Conservation (phyloP, 2,888 invertebrate species). For the Cordilura impudica region DNA sequence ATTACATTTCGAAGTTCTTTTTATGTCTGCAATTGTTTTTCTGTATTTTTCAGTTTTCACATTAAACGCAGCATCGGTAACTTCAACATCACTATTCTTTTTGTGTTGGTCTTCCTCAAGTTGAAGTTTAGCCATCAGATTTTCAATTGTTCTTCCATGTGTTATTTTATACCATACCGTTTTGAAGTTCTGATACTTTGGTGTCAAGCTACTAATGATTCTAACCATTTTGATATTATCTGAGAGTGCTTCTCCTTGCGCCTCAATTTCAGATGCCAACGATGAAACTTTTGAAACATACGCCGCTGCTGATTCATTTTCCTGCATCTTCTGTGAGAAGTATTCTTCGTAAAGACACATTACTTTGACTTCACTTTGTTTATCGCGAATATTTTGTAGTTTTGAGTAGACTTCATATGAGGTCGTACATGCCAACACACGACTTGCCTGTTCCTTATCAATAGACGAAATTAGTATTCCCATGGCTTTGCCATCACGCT, state of each 20-base stretch:
- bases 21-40: conserved; percentile 20
- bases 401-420: too few species aligned
- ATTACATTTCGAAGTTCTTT: conserved; percentile 23
- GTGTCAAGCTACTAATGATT: too few species aligned
- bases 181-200: conserved; percentile 59
- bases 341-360: too few species aligned
- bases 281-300: too few species aligned
- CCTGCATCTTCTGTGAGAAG: too few species aligned
- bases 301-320: too few species aligned
- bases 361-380: too few species aligned
- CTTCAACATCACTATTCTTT: background rate
- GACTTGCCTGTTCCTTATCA: conserved; percentile 30
- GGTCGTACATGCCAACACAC: conserved; percentile 23
- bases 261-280: conserved; percentile 14
- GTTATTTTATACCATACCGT: conserved; percentile 62
- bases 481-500: conserved; percentile 38
- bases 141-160: conserved; percentile 55
- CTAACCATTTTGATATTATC: conserved; percentile 60
- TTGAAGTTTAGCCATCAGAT: too few species aligned
- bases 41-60: too few species aligned
- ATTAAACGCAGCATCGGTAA: background rate
- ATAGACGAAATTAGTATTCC: conserved; percentile 34
- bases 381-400: background rate
- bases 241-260: conserved; percentile 46
- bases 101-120: conserved; percentile 39